Evolutionary conservation across 2,797 vertebrate species (phyloP).

Genomic region (Nothura maculosa): DNA sequence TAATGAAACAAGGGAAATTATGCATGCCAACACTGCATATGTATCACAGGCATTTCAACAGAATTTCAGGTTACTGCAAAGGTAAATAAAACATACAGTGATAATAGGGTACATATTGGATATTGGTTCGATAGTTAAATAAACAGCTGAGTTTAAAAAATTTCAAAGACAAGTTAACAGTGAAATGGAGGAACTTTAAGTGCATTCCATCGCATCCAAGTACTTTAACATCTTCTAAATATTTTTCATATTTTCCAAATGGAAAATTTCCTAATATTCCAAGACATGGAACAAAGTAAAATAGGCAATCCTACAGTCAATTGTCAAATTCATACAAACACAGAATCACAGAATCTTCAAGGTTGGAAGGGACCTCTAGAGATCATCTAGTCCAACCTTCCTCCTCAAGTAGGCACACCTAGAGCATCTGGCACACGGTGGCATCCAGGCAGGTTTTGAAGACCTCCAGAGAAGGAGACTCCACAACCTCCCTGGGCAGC

Average conservation of each 20-base stretch:
- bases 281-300: neutral
- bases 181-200: neutral
- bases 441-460: too few relatives aligned
- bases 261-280: neutral
- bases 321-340: too few relatives aligned
- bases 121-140: neutral
- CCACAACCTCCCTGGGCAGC: too few relatives aligned
- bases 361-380: too few relatives aligned
- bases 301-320: neutral
- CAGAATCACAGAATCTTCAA: too few relatives aligned
- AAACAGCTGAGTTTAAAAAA: neutral
- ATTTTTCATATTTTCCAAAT: neutral
- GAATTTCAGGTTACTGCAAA: neutral
- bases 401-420: too few relatives aligned
- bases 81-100: neutral
- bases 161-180: neutral
- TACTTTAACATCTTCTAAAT: neutral
- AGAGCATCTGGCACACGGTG: too few relatives aligned
- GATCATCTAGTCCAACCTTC: too few relatives aligned
- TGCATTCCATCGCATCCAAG: neutral
- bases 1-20: neutral
- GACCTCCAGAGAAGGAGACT: too few relatives aligned
- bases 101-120: neutral
- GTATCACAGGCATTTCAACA: neutral
- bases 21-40: neutral